Conservation (phyloP, 2,797 vertebrate species). For the Artibeus jamaicensis region DNA sequence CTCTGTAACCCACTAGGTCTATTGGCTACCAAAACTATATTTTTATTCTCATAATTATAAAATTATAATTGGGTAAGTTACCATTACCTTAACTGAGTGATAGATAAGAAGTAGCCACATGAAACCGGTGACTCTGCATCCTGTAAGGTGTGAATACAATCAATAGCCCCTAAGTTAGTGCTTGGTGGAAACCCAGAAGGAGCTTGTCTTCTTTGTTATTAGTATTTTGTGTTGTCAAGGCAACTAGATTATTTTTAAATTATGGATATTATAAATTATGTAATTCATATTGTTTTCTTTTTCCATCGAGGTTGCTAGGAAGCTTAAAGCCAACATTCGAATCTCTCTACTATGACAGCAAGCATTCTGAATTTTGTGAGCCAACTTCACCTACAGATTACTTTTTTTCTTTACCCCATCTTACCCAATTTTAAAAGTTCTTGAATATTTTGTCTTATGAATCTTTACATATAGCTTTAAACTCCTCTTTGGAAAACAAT, state of each 20-base stretch:
- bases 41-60: not conserved
- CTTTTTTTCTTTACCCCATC: not conserved
- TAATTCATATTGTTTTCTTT: not conserved
- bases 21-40: not conserved
- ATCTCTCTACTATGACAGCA: not conserved
- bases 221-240: not conserved
- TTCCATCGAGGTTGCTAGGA: not conserved
- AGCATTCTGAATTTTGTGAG: not conserved
- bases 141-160: not conserved
- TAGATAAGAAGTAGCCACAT: not conserved
- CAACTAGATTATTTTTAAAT: constrained; percentile 49
- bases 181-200: not conserved
- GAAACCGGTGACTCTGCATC: not conserved
- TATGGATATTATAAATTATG: constrained; percentile 3
- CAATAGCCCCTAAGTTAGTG: not conserved
- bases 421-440: not conserved
- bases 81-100: not conserved
- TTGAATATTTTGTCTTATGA: not conserved
- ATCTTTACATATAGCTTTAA: not conserved
- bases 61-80: not conserved
- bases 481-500: not conserved
- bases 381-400: not conserved
- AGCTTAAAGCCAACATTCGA: not conserved
- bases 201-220: not conserved
- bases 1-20: not conserved